phyloP scores from a whole-genome alignment of 2,797 vertebrate species.

The Galago senegalensis region DNA sequence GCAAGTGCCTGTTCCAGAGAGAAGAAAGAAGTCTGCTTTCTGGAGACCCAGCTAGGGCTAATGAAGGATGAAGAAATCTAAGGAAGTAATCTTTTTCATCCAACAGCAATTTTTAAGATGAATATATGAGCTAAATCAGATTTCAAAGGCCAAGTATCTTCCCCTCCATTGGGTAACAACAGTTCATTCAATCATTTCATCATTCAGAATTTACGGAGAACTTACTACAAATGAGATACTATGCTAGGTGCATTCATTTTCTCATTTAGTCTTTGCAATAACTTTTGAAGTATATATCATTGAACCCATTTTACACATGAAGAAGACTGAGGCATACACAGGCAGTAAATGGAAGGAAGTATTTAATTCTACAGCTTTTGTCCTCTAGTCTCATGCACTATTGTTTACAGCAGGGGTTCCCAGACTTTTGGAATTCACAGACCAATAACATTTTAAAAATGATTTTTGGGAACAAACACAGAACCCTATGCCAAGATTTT shows the following conservation, averaged over 20 bases:
- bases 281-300: neutral
- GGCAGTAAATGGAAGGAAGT: neutral
- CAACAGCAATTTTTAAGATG: neutral
- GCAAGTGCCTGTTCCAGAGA: neutral
- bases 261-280: neutral
- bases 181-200: neutral
- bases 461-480: slow-evolving; percentile 71
- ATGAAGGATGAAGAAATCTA: neutral
- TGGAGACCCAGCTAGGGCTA: neutral
- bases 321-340: neutral
- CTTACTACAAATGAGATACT: neutral
- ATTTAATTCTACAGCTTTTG: neutral
- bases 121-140: slow-evolving; percentile 21
- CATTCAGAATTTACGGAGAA: neutral
- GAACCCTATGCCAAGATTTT: slow-evolving; percentile 73
- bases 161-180: neutral
- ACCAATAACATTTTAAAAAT: slow-evolving; percentile 64
- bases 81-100: neutral
- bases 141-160: neutral
- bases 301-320: neutral
- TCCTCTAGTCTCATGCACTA: neutral
- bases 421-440: slow-evolving; percentile 65
- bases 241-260: neutral
- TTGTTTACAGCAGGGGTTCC: slow-evolving; percentile 43
- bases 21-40: slow-evolving; percentile 2